Evolutionary conservation across 2,797 vertebrate species (phyloP).

Genomic region (Synaphobranchus kaupii): DNA sequence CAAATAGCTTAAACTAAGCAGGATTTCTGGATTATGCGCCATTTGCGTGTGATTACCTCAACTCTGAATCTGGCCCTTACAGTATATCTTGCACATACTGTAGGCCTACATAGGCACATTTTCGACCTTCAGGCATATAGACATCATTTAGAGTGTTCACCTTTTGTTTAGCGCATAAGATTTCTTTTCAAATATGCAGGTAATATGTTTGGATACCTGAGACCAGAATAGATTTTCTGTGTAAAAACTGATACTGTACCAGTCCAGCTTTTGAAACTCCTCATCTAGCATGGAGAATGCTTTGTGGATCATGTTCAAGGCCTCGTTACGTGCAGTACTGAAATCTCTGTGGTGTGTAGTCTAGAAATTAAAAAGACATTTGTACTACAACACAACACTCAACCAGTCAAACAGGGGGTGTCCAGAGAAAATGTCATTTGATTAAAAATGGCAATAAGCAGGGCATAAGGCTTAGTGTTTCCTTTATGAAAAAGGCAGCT

Average conservation of each 20-base stretch:
- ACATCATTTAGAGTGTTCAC: neutral
- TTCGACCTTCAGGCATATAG: neutral
- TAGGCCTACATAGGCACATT: neutral
- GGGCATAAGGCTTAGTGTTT: neutral
- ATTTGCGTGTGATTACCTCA: too few species aligned
- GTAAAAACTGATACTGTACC: constrained; percentile 50
- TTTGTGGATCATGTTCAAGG: constrained; percentile 68
- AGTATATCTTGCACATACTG: neutral
- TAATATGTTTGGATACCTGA: neutral
- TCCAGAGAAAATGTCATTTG: neutral
- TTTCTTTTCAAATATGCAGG: neutral
- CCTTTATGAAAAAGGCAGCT: neutral
- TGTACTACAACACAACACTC: neutral
- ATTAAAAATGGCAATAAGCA: neutral
- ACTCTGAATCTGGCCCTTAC: too few species aligned
- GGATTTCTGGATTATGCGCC: too few species aligned
- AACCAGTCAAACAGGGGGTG: neutral
- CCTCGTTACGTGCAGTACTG: constrained; percentile 62
- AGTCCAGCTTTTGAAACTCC: constrained; percentile 73
- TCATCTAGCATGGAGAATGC: constrained; percentile 71
- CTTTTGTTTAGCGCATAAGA: neutral
- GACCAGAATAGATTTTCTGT: neutral
- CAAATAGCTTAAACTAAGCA: too few species aligned
- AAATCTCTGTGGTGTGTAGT: constrained; percentile 63
- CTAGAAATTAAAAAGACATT: constrained; percentile 44